These are phyloP conservation scores for Lumbricus terrestris DNA, from an alignment of 2,888 invertebrate genomes.

Conservation along the genomic window DNA sequence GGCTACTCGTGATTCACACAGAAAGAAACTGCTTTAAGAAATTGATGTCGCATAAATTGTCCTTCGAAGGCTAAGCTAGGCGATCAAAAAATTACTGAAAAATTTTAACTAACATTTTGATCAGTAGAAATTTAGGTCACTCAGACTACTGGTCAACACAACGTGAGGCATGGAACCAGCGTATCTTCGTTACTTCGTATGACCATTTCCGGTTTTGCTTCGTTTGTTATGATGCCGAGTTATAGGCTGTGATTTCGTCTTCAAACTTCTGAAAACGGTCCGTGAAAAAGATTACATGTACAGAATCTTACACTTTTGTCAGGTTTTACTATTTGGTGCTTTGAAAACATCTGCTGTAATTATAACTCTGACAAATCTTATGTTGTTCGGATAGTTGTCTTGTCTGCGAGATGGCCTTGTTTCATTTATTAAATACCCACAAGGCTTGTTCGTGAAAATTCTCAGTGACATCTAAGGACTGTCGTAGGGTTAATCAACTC, in stretches of 20 bases:
- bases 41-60: no score
- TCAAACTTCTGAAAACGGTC: neutral
- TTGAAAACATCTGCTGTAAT: neutral
- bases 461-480: neutral
- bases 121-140: no score
- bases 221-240: neutral
- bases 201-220: neutral
- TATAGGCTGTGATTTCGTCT: neutral
- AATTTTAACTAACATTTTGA: no score
- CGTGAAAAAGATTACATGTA: neutral
- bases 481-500: neutral
- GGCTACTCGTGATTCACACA: no score
- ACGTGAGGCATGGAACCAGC: neutral
- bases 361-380: neutral
- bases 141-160: neutral
- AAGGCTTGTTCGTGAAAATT: neutral
- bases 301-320: neutral
- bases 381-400: neutral
- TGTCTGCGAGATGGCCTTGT: neutral
- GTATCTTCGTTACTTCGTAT: neutral
- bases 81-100: no score
- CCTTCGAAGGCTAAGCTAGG: no score
- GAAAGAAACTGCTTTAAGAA: no score
- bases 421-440: neutral
- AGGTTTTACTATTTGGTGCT: neutral